A percentile compares a stretch with the other conserved stretches of the same genome.
These are phyloP conservation scores for Chrysomallon squamiferum DNA, from an alignment of 1,140 invertebrate genomes.

Conservation along the genomic window DNA sequence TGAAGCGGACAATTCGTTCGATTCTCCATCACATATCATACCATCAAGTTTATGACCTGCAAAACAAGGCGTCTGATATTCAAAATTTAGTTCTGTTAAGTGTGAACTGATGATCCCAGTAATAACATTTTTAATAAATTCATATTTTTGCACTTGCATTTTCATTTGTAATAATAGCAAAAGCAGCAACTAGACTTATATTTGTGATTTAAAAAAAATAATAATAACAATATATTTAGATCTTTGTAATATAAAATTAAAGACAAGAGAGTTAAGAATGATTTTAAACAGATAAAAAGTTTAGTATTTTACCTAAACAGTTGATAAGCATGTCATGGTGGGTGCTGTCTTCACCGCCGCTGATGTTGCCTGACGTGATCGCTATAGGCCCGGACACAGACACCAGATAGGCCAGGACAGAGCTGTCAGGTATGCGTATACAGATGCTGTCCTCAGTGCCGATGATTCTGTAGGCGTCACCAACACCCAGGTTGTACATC, in stretches of 20 bases:
- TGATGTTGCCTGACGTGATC: conserved; percentile 38
- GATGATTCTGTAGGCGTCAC: conserved; percentile 26
- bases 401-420: conserved; percentile 32
- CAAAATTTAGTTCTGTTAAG: too few species aligned
- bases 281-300: too few species aligned
- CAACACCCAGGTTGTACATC: conserved; percentile 31
- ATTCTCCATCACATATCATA: conserved; percentile 41
- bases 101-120: too few species aligned
- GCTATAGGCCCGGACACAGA: conserved; percentile 30
- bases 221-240: too few species aligned
- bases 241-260: too few species aligned
- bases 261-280: too few species aligned
- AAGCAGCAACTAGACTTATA: too few species aligned
- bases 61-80: conserved; percentile 7
- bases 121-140: too few species aligned
- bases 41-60: conserved; percentile 35
- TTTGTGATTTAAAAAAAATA: too few species aligned
- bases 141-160: too few species aligned
- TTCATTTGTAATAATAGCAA: too few species aligned
- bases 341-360: conserved; percentile 38
- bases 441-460: conserved; percentile 35
- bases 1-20: conserved; percentile 30
- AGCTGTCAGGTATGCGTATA: conserved; percentile 34
- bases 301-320: conserved; percentile 27
- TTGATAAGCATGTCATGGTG: conserved; percentile 40